Conservation (phyloP, 2,888 invertebrate species). For the Julus scandinavius region DNA sequence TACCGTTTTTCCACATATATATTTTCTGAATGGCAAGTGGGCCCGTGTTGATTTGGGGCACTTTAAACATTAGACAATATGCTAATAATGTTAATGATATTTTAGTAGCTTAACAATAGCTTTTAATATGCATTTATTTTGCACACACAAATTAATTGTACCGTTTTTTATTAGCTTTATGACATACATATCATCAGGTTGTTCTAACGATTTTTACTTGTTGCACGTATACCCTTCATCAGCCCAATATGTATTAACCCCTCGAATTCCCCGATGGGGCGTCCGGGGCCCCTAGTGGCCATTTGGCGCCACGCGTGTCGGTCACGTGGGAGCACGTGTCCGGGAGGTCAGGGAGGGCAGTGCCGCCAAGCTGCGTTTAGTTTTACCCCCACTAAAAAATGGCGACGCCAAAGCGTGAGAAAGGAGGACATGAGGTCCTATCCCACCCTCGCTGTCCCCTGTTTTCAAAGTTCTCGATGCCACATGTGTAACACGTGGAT, state of each 20-base stretch:
- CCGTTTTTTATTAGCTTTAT: neutral
- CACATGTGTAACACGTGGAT: constrained; percentile 18
- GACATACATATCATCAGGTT: neutral
- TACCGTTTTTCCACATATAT: neutral
- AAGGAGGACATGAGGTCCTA: constrained; percentile 3
- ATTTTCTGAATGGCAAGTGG: too few species aligned
- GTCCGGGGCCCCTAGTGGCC: neutral
- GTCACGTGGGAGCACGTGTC: neutral
- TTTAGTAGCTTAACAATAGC: too few species aligned
- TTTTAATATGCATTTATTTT: too few species aligned
- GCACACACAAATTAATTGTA: too few species aligned
- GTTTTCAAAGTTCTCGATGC: neutral
- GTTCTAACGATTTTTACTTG: constrained; percentile 7
- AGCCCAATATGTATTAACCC: neutral
- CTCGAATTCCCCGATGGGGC: neutral
- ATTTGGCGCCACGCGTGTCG: neutral
- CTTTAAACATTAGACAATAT: too few species aligned
- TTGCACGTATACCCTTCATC: neutral
- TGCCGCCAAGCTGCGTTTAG: neutral
- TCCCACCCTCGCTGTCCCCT: neutral
- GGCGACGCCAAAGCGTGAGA: neutral
- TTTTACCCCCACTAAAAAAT: neutral
- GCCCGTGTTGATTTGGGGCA: too few species aligned
- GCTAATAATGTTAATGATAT: too few species aligned
- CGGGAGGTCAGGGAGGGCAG: neutral